These are phyloP conservation scores for Diarsia mendica DNA, from an alignment of 2,888 invertebrate species.

Conservation along the genomic window DNA sequence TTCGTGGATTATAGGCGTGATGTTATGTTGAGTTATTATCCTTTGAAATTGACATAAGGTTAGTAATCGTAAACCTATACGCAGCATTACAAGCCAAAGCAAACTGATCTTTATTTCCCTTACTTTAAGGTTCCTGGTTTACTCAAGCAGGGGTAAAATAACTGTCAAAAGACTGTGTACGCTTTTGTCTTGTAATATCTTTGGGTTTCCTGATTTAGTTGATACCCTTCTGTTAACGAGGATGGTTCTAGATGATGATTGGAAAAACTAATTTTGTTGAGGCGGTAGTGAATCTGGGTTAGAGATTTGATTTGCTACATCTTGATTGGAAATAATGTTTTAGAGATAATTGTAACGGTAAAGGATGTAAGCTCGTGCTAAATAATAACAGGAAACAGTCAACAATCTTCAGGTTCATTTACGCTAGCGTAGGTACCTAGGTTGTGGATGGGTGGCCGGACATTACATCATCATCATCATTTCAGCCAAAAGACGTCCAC, in stretches of 20 bases:
- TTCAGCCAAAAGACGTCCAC: too few relatives aligned
- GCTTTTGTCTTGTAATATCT: conserved; percentile 44
- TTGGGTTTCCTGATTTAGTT: conserved; percentile 40
- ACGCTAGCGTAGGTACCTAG: too few relatives aligned
- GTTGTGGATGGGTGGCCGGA: too few relatives aligned
- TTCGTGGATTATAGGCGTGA: too few relatives aligned
- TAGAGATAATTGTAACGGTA: background rate
- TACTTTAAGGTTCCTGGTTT: background rate
- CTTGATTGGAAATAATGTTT: background rate
- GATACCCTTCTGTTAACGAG: conserved; percentile 45
- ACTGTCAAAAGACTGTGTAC: background rate
- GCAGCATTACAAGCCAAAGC: background rate
- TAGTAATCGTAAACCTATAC: background rate
- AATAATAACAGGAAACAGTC: too few relatives aligned
- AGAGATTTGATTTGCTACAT: background rate
- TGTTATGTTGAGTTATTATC: background rate
- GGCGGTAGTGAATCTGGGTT: background rate
- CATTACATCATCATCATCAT: too few relatives aligned
- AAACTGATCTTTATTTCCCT: background rate
- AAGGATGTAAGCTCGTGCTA: too few relatives aligned
- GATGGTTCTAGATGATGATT: conserved; percentile 41
- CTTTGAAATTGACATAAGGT: background rate
- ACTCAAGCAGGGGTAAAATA: background rate
- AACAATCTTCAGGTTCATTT: too few relatives aligned
- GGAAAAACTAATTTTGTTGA: conserved; percentile 48